phyloP scores from a whole-genome alignment of 1,140 invertebrate genomes.

The Lepeophtheirus salmonis region DNA sequence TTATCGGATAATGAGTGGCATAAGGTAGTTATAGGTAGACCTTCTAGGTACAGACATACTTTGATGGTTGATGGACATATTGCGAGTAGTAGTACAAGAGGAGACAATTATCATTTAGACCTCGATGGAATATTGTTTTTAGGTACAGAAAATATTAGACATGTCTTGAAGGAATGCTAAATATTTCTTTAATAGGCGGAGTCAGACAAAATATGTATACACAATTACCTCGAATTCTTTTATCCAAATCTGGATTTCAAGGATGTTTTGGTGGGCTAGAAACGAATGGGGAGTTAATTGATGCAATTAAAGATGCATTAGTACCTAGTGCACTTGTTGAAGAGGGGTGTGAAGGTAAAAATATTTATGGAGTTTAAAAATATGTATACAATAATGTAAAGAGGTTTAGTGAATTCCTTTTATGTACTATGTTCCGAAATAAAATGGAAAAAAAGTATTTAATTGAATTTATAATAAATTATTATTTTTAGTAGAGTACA shows the following conservation, averaged over 20 bases:
- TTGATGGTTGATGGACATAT: conserved; percentile 76
- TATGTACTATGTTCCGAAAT: no score
- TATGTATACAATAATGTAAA: no score
- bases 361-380: no score
- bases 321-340: conserved; percentile 60
- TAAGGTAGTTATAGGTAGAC: conserved; percentile 62
- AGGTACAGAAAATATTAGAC: no score
- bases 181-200: conserved; percentile 36
- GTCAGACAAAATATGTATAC: conserved; percentile 60
- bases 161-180: no score
- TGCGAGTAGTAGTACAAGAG: conserved; percentile 52
- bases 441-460: no score
- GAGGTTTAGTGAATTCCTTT: no score
- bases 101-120: conserved; percentile 29
- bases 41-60: conserved; percentile 64
- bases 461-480: no score
- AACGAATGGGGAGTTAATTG: conserved; percentile 70
- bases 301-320: conserved; percentile 59
- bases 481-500: no score
- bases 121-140: conserved; percentile 12
- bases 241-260: conserved; percentile 72
- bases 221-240: conserved; percentile 53
- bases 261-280: conserved; percentile 83
- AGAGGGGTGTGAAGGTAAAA: conserved; percentile 62
- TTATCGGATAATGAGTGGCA: conserved; percentile 90